Base-by-base conservation (phyloP, 2,888 invertebrate species). In the Choristoneura rosaceana region DNA sequence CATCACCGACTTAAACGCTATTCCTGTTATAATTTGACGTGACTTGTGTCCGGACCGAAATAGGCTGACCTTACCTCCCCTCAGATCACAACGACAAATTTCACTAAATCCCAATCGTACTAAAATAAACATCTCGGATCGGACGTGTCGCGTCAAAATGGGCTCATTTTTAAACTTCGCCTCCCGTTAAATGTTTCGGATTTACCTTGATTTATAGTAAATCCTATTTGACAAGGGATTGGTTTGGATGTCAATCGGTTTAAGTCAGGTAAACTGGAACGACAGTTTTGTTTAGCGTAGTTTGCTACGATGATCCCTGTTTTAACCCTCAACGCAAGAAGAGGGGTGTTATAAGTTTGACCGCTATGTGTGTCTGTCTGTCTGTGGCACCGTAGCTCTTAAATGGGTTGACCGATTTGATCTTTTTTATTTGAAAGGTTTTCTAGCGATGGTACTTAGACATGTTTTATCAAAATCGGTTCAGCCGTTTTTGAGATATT, bases 131-230 rank as follows among this genome's bases (percentile, higher is more conserved):
- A 79, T 76, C 69, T 74, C 69, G 69, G 78, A 84, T 82, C 80
- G 77, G 83, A 82, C 84, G 81, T 81, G 86, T 87, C 84, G 79
- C 79, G 82, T 84, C 81, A 82, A 87, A 87, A 88, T 87, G 80
- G 81, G 87, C 85, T 86, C 84, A 89, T 90, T 90, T 90, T 90
- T 88, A 87, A 89, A 87, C 80, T 81, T 84, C 85, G 78, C 80
- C 78, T 76, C 81, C 83, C 83, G 83, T 80, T 77, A 82, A 84
- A 85, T 88, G 90, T 89, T 87, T 83, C 84, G 84, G 87, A 88
- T 92, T 90, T 88, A 87, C 89, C 85, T 86, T 84, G 87, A 87
- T 88, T 87, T 86, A 90, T 86, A 76, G 79, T 50, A 17, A 55
- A 10, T 25, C 41, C 55, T 63, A 2, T 60, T 66, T 45, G 63